phyloP scores from a whole-genome alignment of 2,113 vertebrate species.

The Camelus dromedarius region DNA sequence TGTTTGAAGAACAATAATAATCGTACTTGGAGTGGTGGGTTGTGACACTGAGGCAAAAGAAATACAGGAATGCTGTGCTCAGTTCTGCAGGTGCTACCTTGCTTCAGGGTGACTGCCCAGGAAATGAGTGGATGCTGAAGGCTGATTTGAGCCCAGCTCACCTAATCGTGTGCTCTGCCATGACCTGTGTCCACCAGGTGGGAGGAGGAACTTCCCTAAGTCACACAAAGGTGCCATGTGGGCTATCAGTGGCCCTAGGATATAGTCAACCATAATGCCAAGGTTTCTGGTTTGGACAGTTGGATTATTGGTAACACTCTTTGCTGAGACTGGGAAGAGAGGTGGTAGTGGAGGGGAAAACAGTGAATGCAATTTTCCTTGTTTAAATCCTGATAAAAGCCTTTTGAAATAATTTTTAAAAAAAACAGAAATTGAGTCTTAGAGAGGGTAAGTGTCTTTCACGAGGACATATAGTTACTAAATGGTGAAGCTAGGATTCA shows the following conservation, averaged over 20 bases:
- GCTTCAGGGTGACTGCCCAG: not conserved
- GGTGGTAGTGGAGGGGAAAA: not conserved
- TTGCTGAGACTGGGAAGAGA: not conserved
- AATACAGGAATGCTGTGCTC: not conserved
- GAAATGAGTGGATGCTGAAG: not conserved
- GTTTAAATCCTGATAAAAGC: not conserved
- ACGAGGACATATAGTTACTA: no score
- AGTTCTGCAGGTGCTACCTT: not conserved
- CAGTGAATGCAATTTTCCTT: not conserved
- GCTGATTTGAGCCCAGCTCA: not conserved
- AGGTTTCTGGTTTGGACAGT: not conserved
- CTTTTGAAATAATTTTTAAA: not conserved
- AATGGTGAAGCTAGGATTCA: no score
- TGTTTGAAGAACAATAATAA: not conserved
- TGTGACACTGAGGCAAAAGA: not conserved
- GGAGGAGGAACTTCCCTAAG: not conserved
- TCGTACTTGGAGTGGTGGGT: not conserved
- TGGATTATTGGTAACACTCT: not conserved
- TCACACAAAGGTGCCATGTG: not conserved
- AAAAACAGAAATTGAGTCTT: constrained; percentile 10
- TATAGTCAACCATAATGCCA: not conserved
- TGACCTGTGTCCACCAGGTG: not conserved
- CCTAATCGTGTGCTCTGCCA: not conserved
- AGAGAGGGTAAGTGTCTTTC: no score
- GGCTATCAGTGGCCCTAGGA: not conserved